Base-by-base conservation (phyloP, 2,113 vertebrate species). In the Oreotrochilus melanogaster region DNA sequence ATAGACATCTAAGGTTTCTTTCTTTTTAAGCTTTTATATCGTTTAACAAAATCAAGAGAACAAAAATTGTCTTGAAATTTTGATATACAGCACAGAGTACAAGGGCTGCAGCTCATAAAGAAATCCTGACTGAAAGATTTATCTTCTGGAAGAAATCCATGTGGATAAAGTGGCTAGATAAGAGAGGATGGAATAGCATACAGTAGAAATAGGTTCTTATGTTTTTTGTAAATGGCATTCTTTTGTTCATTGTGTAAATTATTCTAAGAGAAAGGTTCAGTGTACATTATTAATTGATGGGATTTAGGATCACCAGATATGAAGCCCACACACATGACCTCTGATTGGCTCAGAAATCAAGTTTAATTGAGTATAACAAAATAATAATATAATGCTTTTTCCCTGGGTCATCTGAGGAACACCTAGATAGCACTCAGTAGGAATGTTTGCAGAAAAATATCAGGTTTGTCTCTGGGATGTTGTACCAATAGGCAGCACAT, bases 121-220 rank as follows among this genome's bases (percentile, higher is more conserved):
- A 86, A 91, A 88, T 94, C 84, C 83, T 91, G 89, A 97, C 88
- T 97, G 95, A 98, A 97, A 98, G 95, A 97, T 97, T 98, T 98
- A 97, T 97, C 89, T 98, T 70, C 94, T 98, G 96, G 94, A 97
- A 96, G 94, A 96, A 96, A 94, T 98, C 96, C 96, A 97, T 72
- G 67, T 76, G 95, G 97, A 97, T 97, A 96, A 98, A 98, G 96
- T 98, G 96, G 73, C 88, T 92, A 96, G 97, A 97, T 97, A 97
- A 97, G 91, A 92, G 54, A 87, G 93, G 93, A 96, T 96, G 93
- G 94, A 97, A 94, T 95, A 93, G 93, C 93, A 96, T 88, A 84
- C 84, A 92, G 96, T 50, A 95, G 78, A 97, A 98, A 97, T 84
- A 70, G 24, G 61, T 95, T 96, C 48, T 95, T 96, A 93, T 37